Conservation (phyloP, 2,797 vertebrate species). For the Cetoscarus ocellatus region DNA sequence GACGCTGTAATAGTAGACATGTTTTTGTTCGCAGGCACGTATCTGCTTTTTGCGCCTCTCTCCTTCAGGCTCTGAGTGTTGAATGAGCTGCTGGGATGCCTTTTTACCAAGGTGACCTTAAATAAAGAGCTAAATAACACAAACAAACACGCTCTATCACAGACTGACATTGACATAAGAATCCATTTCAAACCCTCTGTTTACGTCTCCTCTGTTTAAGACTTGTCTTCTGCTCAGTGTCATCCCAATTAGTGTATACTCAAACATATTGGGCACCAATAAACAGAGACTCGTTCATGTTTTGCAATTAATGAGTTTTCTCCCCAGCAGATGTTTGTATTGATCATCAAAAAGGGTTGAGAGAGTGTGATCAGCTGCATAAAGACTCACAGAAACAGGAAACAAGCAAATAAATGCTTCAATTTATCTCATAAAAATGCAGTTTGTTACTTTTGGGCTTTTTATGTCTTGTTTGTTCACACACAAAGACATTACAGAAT, state of each 20-base stretch:
- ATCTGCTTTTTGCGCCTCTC: constrained; percentile 6
- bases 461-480: no score
- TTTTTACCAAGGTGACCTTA: constrained; percentile 82
- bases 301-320: background rate
- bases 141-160: background rate
- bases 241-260: background rate
- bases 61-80: constrained; percentile 66
- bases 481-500: no score
- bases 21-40: constrained; percentile 9
- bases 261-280: background rate
- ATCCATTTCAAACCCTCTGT: background rate
- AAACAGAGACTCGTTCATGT: background rate
- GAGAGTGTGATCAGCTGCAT: no score
- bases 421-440: no score
- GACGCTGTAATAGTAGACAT: constrained; percentile 22
- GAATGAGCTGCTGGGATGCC: constrained; percentile 73
- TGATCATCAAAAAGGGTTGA: background rate
- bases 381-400: background rate
- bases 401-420: no score
- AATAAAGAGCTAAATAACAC: constrained; percentile 38
- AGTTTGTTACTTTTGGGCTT: no score
- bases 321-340: background rate
- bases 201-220: background rate
- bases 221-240: background rate
- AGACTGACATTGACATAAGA: constrained; percentile 13